These are phyloP conservation scores for Eilema caniola DNA, from an alignment of 2,888 invertebrate species.

Conservation along the genomic window DNA sequence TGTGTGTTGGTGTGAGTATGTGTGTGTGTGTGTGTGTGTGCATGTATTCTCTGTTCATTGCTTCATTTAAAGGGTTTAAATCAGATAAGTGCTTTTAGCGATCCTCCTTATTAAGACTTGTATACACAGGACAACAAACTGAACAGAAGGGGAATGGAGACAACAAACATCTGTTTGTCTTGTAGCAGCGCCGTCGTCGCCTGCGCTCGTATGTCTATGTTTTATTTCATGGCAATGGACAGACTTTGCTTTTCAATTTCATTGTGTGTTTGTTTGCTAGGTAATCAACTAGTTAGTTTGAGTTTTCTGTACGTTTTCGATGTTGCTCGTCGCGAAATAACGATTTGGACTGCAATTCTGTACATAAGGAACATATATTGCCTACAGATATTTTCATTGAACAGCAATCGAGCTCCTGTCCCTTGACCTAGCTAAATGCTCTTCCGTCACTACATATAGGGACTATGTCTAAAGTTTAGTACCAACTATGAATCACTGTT, in stretches of 20 bases:
- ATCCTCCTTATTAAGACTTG: slow-evolving; percentile 65
- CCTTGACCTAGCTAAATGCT: not conserved
- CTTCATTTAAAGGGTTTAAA: slow-evolving; percentile 80
- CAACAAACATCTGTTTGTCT: slow-evolving; percentile 42
- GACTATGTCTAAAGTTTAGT: not conserved
- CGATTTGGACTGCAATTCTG: not conserved
- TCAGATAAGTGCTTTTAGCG: slow-evolving; percentile 74
- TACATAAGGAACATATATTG: not conserved
- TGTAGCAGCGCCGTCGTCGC: slow-evolving; percentile 35
- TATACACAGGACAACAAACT: slow-evolving; percentile 57
- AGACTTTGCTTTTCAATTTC: slow-evolving; percentile 23
- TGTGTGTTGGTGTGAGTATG: slow-evolving; percentile 14
- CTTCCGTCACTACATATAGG: not conserved
- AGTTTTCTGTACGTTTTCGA: slow-evolving; percentile 23
- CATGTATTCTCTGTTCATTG: slow-evolving; percentile 72
- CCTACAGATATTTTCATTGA: not conserved
- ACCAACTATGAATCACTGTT: not conserved
- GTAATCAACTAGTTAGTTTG: slow-evolving; percentile 36
- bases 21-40: slow-evolving; percentile 51
- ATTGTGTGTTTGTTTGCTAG: slow-evolving; percentile 21
- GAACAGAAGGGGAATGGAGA: slow-evolving; percentile 36
- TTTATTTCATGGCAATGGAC: slow-evolving; percentile 31
- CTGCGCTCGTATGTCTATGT: slow-evolving; percentile 19
- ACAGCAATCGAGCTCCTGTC: not conserved
- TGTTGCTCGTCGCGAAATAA: not conserved